A percentile compares a stretch with the other conserved stretches of the same genome.
Evolutionary conservation across 2,797 vertebrate species (phyloP).

Genomic region (Peromyscus attwateri): DNA sequence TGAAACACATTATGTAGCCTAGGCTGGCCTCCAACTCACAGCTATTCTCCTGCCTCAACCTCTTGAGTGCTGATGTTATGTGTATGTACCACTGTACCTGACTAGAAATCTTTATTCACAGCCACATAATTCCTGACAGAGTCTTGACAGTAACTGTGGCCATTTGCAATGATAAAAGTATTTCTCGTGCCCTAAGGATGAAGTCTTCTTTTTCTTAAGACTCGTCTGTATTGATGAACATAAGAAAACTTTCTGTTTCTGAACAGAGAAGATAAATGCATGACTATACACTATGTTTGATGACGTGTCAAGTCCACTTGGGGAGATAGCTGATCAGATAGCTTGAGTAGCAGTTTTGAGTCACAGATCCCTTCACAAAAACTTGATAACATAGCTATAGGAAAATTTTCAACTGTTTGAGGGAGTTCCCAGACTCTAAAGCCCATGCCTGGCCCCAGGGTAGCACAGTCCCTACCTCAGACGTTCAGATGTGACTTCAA

Average conservation of each 20-base stretch:
- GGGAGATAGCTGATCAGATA: not conserved
- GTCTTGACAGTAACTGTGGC: not conserved
- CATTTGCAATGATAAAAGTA: not conserved
- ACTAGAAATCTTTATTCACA: not conserved
- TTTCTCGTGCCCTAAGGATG: not conserved
- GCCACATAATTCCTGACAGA: not conserved
- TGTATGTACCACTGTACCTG: not conserved
- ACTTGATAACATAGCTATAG: not conserved
- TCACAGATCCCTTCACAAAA: conserved; percentile 8
- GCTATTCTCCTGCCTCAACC: not conserved
- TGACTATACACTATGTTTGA: not conserved
- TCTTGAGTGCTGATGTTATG: not conserved
- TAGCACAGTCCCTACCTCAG: not conserved
- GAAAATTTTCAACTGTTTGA: conserved; percentile 14
- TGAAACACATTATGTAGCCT: not conserved
- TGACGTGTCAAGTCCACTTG: not conserved
- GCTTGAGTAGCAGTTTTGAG: not conserved
- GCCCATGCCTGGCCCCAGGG: not conserved
- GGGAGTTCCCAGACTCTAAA: conserved; percentile 17
- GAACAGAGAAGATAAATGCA: not conserved
- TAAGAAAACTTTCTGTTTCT: not conserved
- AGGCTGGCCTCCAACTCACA: not conserved
- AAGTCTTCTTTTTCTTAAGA: not conserved
- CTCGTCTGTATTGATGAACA: not conserved
- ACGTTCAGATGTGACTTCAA: not conserved